Conservation (phyloP, 2,888 invertebrate species). For the Diplazon laetatorius region DNA sequence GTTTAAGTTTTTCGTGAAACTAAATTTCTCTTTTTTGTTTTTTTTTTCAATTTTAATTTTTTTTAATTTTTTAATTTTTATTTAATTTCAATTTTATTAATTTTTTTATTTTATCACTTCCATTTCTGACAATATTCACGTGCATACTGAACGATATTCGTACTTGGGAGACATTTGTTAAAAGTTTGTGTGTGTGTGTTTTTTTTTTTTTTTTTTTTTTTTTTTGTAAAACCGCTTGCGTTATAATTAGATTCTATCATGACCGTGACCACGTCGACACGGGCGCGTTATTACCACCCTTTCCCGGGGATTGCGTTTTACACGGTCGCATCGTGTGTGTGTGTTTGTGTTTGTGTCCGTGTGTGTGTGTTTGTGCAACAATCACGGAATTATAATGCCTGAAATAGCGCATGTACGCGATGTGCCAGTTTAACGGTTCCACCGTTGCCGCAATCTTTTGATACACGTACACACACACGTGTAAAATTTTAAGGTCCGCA, state of each 20-base stretch:
- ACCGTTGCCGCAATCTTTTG: constrained; percentile 31
- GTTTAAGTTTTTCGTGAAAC: constrained; percentile 26
- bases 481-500: constrained; percentile 24
- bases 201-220: too few relatives aligned
- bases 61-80: too few relatives aligned
- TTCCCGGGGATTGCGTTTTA: too few relatives aligned
- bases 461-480: constrained; percentile 16
- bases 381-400: constrained; percentile 66
- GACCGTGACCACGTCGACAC: constrained; percentile 68
- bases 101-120: too few relatives aligned
- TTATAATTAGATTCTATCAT: constrained; percentile 74
- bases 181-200: constrained; percentile 59
- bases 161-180: constrained; percentile 64
- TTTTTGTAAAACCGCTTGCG: too few relatives aligned
- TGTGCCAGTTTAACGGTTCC: constrained; percentile 66
- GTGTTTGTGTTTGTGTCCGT: constrained; percentile 52
- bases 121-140: constrained; percentile 42
- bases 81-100: too few relatives aligned
- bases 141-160: constrained; percentile 58
- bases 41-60: too few relatives aligned
- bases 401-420: constrained; percentile 66
- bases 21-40: too few relatives aligned
- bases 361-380: constrained; percentile 48
- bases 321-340: too few relatives aligned
- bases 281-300: constrained; percentile 66